These are phyloP conservation scores for Chitala chitala DNA, from an alignment of 2,113 vertebrate species.

Conservation along the genomic window DNA sequence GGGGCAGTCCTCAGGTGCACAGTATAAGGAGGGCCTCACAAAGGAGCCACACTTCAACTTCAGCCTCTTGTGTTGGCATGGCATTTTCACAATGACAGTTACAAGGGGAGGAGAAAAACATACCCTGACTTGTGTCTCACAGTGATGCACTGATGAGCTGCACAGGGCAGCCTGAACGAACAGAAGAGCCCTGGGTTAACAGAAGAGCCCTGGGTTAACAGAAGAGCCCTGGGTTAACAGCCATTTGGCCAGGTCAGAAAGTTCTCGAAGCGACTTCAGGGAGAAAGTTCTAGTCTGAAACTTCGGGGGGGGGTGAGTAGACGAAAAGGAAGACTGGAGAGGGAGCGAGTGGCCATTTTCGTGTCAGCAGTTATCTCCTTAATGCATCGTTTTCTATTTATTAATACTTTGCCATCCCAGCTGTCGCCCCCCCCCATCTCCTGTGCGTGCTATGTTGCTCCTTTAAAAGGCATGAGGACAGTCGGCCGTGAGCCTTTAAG, in stretches of 20 bases:
- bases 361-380: constrained; percentile 48
- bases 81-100: too few relatives aligned
- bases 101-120: too few relatives aligned
- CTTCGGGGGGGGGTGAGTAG: not conserved
- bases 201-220: too few relatives aligned
- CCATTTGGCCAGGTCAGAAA: constrained; percentile 26
- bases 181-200: too few relatives aligned
- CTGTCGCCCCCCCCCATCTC: constrained; percentile 32
- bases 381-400: constrained; percentile 52
- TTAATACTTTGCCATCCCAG: constrained; percentile 31
- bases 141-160: too few relatives aligned
- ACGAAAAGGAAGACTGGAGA: constrained; percentile 25
- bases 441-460: constrained; percentile 36
- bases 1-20: too few relatives aligned
- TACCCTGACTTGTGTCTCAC: too few relatives aligned
- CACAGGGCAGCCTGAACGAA: too few relatives aligned
- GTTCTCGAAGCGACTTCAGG: constrained; percentile 33
- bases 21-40: too few relatives aligned
- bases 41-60: too few relatives aligned
- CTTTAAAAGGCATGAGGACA: constrained; percentile 53
- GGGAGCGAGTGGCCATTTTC: constrained; percentile 32
- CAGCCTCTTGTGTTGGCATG: too few relatives aligned
- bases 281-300: not conserved
- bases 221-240: not conserved
- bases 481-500: constrained; percentile 58